Conservation (phyloP, 2,113 vertebrate species). For the Galeopterus variegatus region DNA sequence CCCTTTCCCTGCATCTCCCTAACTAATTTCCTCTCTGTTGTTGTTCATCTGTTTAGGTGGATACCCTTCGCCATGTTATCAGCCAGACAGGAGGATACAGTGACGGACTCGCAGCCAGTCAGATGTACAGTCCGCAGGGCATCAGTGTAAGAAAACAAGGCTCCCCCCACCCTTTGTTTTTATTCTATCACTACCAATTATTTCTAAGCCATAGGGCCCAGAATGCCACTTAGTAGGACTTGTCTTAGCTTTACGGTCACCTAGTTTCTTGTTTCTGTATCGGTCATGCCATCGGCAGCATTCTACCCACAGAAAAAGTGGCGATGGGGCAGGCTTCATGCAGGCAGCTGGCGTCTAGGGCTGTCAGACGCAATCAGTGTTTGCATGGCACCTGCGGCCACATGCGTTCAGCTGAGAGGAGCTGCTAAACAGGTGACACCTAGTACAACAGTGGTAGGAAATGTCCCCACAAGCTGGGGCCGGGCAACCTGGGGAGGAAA, state of each 20-base stretch:
- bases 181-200: constrained; percentile 92
- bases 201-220: constrained; percentile 95
- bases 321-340: constrained; percentile 86
- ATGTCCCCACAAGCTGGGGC: constrained; percentile 78
- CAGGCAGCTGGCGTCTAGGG: constrained; percentile 91
- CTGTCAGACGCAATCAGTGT: constrained; percentile 95
- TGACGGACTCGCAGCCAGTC: constrained; percentile 98
- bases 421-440: constrained; percentile 94
- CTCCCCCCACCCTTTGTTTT: constrained; percentile 78
- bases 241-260: constrained; percentile 92
- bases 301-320: constrained; percentile 84
- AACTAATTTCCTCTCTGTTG: constrained; percentile 82
- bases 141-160: constrained; percentile 97
- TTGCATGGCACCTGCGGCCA: constrained; percentile 93
- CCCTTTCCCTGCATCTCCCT: neutral
- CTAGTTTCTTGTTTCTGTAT: constrained; percentile 92
- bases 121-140: constrained; percentile 99
- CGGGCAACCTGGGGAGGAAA: constrained; percentile 73
- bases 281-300: constrained; percentile 90
- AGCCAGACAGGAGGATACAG: constrained; percentile 99
- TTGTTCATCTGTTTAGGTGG: constrained; percentile 95
- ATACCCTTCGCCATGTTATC: constrained; percentile 99
- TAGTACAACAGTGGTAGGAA: constrained; percentile 74
- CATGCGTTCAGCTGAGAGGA: constrained; percentile 85
- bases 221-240: constrained; percentile 94